Evolutionary conservation across 2,888 invertebrate genomes (phyloP).

Genomic region (Hybos culiciformis): DNA sequence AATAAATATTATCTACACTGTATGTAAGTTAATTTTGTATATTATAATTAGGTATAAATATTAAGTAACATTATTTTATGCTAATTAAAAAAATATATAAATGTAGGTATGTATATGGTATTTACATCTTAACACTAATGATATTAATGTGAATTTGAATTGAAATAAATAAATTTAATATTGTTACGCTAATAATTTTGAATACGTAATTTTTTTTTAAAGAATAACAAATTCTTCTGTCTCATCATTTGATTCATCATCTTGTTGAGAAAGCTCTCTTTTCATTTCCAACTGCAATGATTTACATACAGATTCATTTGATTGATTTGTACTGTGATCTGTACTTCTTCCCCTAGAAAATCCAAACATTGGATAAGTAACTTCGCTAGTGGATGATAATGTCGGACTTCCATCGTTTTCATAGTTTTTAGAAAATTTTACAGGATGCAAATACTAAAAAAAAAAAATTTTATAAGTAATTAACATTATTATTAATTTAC

Average conservation of each 20-base stretch:
- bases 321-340: slow-evolving; percentile 32
- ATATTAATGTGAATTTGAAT: too few species aligned
- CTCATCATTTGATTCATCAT: slow-evolving; percentile 52
- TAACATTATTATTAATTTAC: too few species aligned
- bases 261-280: slow-evolving; percentile 42
- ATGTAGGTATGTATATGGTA: too few species aligned
- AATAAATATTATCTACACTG: too few species aligned
- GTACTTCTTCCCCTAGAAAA: slow-evolving; percentile 58
- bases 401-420: slow-evolving; percentile 16
- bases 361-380: slow-evolving; percentile 66
- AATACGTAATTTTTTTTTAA: slow-evolving; percentile 27
- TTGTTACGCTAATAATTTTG: too few species aligned
- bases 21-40: too few species aligned
- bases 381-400: slow-evolving; percentile 36
- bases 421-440: slow-evolving; percentile 22
- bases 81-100: too few species aligned
- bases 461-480: slow-evolving; percentile 5
- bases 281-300: slow-evolving; percentile 42
- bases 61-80: too few species aligned
- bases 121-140: too few species aligned
- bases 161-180: too few species aligned
- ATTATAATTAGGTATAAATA: too few species aligned
- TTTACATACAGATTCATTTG: slow-evolving; percentile 37
- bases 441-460: slow-evolving; percentile 41
- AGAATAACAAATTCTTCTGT: slow-evolving; percentile 61